Evolutionary conservation across 2,113 vertebrate genomes (phyloP), one percentile per base, ranked within the genome.

Genomic region (Artemisiospiza belli): DNA sequence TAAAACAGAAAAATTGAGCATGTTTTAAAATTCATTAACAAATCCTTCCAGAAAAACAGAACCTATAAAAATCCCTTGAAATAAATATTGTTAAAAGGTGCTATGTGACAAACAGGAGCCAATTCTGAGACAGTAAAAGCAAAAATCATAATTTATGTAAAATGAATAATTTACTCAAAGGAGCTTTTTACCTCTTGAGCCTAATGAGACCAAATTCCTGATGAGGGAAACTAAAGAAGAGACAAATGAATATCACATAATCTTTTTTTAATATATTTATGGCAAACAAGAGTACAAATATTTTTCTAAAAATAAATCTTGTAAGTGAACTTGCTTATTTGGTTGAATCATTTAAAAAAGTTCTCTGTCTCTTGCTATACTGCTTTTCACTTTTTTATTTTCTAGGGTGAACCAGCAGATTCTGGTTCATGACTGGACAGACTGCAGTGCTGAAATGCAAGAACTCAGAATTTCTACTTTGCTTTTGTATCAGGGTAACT

Each of bases 231-330:
- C 4, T 52, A n/a, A 51, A 89, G 9, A 62, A 75, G 6, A 74
- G 3, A 67, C 1, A 4, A 61, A 28, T 55, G 0, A 74, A 70
- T 19, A 67, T 28, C 3, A 62, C 2, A 21, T 2, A 33, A 49
- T 46, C 27, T 19, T 61, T 61, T n/a, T n/a, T 20, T 27, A 11
- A 63, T 18, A 12, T 30, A 72, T 80, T 76, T 84, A 11, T 28
- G 19, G 1, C 3, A 23, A 83, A 20, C 4, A 51, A 25, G 7
- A 73, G 7, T 7, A 55, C 10, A 87, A 73, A 47, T 1, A n/a
- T 47, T 41, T 76, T 63, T 66, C 25, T 39, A 1, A 28, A 44
- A 62, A 69, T 9, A 83, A 58, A 62, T 43, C 21, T 74, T 59
- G 1, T 4, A 20, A 33, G 7, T 28, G 12, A 68, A 33, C 10